A percentile compares a stretch with the other conserved stretches of the same genome.
These are phyloP conservation scores for Apodemus agrarius DNA, from an alignment of 2,797 vertebrate genomes.

Conservation along the genomic window DNA sequence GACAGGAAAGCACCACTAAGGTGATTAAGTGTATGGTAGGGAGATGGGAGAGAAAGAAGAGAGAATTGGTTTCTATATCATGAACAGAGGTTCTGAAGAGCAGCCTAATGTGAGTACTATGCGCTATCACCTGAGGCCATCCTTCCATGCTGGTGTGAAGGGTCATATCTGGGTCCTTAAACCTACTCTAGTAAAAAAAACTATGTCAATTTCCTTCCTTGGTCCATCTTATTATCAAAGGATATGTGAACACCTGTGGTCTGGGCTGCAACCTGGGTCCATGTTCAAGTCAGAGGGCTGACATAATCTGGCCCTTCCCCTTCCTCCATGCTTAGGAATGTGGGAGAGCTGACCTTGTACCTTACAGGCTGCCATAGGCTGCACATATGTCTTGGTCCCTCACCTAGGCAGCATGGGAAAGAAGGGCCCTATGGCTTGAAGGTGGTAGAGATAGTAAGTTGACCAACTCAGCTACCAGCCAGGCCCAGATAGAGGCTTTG, in stretches of 20 bases:
- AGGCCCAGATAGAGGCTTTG: neutral
- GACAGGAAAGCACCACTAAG: neutral
- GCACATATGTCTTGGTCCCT: neutral
- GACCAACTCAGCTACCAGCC: neutral
- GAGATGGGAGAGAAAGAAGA: neutral
- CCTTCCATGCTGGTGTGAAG: neutral
- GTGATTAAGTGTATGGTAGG: neutral
- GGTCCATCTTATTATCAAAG: neutral
- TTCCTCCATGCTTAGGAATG: too few relatives aligned
- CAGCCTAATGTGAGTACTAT: neutral
- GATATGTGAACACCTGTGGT: too few relatives aligned
- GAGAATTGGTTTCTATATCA: neutral
- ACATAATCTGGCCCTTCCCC: too few relatives aligned
- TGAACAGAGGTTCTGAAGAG: neutral
- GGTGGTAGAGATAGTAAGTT: neutral
- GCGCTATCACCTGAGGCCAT: neutral
- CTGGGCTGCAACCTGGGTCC: too few relatives aligned
- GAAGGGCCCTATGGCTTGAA: neutral
- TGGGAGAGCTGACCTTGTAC: neutral
- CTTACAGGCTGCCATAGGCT: neutral
- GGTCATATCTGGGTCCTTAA: neutral
- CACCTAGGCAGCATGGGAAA: neutral
- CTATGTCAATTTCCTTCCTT: neutral
- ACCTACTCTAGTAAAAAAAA: too few relatives aligned
- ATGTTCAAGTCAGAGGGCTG: too few relatives aligned